phyloP scores from a whole-genome alignment of 2,113 vertebrate genomes.

The Xyrauchen texanus region DNA sequence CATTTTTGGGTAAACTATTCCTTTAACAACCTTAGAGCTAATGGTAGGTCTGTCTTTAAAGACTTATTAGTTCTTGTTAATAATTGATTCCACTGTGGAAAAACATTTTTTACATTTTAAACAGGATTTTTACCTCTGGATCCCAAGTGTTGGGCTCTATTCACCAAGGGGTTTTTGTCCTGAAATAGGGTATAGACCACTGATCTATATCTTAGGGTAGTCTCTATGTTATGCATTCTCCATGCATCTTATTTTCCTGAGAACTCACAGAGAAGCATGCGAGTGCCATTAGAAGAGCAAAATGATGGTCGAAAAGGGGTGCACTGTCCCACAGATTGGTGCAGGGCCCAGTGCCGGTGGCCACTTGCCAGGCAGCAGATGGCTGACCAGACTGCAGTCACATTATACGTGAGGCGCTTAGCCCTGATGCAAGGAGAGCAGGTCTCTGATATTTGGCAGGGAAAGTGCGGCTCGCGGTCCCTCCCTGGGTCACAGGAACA shows the following conservation, averaged over 20 bases:
- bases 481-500: slow-evolving; percentile 33
- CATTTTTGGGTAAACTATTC: too few species aligned
- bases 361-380: slow-evolving; percentile 76
- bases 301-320: slow-evolving; percentile 57
- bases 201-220: slow-evolving; percentile 27
- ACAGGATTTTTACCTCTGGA: too few species aligned
- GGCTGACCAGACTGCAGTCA: slow-evolving; percentile 72
- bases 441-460: slow-evolving; percentile 57
- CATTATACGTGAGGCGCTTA: slow-evolving; percentile 68
- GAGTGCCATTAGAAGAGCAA: slow-evolving; percentile 45
- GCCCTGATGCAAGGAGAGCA: slow-evolving; percentile 68
- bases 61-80: too few species aligned
- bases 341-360: slow-evolving; percentile 62
- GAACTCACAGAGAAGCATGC: slow-evolving; percentile 60
- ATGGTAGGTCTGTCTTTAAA: too few species aligned
- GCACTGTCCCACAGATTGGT: slow-evolving; percentile 56
- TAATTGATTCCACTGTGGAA: too few species aligned
- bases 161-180: too few species aligned
- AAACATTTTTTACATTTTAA: too few species aligned
- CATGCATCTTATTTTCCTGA: slow-evolving; percentile 45
- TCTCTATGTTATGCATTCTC: slow-evolving; percentile 1
- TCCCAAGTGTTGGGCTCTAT: too few species aligned
- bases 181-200: too few species aligned
- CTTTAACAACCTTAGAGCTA: too few species aligned
- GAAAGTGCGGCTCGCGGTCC: slow-evolving; percentile 28